Evolutionary conservation across 2,888 invertebrate species (phyloP).

Genomic region (Drosophila helvetica): DNA sequence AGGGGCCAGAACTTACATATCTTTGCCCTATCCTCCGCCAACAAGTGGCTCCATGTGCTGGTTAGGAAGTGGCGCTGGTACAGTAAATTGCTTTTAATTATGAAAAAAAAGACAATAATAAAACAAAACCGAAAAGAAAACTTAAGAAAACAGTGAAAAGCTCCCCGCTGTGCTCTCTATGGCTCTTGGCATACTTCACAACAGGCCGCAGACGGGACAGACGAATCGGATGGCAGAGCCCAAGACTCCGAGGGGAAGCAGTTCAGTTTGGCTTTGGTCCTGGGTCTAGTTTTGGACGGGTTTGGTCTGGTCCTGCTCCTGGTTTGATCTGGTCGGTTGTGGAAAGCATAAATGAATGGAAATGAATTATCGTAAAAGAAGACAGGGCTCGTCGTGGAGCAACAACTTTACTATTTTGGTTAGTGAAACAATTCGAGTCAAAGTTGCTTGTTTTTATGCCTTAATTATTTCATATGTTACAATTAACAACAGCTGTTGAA

Average conservation of each 20-base stretch:
- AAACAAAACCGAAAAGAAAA: constrained; percentile 24
- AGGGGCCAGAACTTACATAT: no score
- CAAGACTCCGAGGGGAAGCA: constrained; percentile 17
- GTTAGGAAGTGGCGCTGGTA: constrained; percentile 47
- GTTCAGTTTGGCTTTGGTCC: constrained; percentile 20
- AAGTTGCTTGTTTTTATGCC: no score
- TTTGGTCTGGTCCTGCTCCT: constrained; percentile 1
- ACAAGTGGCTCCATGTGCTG: constrained; percentile 43
- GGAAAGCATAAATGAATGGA: constrained; percentile 41
- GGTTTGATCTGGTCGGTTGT: constrained; percentile 10
- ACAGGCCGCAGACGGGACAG: constrained; percentile 30
- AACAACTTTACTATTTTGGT: constrained; percentile 33
- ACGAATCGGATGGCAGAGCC: neutral
- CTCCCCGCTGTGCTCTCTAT: constrained; percentile 36
- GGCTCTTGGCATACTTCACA: constrained; percentile 36
- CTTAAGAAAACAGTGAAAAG: neutral
- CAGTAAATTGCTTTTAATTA: constrained; percentile 60
- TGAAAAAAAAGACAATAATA: constrained; percentile 44
- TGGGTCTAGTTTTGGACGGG: neutral
- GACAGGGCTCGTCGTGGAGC: constrained; percentile 4
- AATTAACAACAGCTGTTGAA: no score
- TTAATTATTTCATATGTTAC: no score
- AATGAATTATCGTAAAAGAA: constrained; percentile 49
- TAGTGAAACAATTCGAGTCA: no score
- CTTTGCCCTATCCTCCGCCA: no score